Conservation (phyloP, 2,113 vertebrate genomes). For the Theropithecus gelada region DNA sequence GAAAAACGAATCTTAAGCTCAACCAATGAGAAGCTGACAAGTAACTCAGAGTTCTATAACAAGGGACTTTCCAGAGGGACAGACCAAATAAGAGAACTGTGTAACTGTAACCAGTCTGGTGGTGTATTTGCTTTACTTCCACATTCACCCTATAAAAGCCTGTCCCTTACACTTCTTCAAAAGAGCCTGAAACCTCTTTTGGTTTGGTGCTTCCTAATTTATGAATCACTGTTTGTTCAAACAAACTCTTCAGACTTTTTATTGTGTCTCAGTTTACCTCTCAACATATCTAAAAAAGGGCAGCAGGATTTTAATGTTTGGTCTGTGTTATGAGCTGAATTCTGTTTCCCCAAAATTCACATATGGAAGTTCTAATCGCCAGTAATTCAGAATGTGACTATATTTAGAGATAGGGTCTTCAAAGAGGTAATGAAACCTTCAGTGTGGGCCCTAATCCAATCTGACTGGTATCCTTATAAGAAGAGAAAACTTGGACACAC, state of each 20-base stretch:
- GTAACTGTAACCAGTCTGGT: neutral
- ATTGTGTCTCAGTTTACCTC: neutral
- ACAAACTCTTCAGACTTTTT: neutral
- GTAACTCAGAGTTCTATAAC: neutral
- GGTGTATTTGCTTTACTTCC: neutral
- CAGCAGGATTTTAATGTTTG: neutral
- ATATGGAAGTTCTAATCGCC: neutral
- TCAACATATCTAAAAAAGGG: neutral
- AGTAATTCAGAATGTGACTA: neutral
- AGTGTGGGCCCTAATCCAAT: neutral
- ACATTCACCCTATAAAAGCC: neutral
- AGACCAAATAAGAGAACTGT: neutral
- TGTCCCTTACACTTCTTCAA: neutral
- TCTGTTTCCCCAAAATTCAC: neutral
- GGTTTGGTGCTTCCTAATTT: neutral
- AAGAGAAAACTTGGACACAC: neutral
- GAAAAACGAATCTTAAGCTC: neutral
- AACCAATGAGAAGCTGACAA: neutral
- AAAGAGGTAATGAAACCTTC: neutral
- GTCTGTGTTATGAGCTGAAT: neutral
- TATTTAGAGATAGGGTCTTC: neutral
- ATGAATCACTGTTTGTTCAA: neutral
- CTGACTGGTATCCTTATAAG: neutral
- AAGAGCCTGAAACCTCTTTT: neutral
- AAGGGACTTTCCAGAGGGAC: neutral